Evolutionary conservation across 2,113 vertebrate species (phyloP).

Genomic region (Lipophrys pholis): DNA sequence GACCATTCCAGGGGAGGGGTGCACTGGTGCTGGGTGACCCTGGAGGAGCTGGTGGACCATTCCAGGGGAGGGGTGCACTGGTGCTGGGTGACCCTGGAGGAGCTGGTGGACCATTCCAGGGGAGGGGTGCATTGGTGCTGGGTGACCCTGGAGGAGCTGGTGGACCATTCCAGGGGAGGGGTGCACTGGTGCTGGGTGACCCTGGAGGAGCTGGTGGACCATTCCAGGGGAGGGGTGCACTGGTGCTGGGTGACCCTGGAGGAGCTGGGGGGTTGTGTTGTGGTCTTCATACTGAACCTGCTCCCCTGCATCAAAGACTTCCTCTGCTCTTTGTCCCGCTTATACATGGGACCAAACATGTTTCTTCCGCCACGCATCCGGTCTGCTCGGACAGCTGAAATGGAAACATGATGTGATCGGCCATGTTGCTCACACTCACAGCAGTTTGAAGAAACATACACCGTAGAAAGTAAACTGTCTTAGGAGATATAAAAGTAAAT

Average conservation of each 20-base stretch:
- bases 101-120: too few species aligned
- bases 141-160: constrained; percentile 67
- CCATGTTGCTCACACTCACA: too few species aligned
- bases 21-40: constrained; percentile 17
- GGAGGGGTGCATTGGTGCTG: constrained; percentile 14
- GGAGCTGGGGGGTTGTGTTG: constrained; percentile 57
- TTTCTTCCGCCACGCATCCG: constrained; percentile 94
- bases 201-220: too few species aligned
- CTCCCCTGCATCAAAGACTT: constrained; percentile 88
- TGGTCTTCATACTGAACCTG: neutral
- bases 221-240: constrained; percentile 14
- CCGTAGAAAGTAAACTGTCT: too few species aligned
- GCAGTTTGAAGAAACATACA: neutral
- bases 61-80: too few species aligned
- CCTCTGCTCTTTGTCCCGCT: constrained; percentile 94
- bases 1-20: constrained; percentile 16
- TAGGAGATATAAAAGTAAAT: too few species aligned
- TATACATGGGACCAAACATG: constrained; percentile 97
- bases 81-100: too few species aligned
- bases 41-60: constrained; percentile 59
- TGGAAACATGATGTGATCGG: neutral
- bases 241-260: constrained; percentile 46
- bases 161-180: too few species aligned
- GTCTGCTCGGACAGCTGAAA: constrained; percentile 91
- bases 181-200: too few species aligned